These are phyloP conservation scores for Diplodus sargus DNA, from an alignment of 2,797 vertebrate genomes.

Conservation along the genomic window DNA sequence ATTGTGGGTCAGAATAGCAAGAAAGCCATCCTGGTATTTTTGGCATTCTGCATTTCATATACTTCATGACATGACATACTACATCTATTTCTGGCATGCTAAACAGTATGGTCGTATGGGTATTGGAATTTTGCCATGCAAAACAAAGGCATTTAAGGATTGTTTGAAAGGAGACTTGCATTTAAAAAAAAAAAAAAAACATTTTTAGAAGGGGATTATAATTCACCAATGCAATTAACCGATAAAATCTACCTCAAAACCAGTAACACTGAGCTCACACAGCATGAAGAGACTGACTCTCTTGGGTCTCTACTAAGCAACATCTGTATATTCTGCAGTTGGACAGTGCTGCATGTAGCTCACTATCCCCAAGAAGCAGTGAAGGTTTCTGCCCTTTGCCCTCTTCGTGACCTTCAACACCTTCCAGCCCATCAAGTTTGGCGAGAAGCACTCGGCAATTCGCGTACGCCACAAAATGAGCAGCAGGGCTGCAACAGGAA, in stretches of 20 bases:
- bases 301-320: neutral
- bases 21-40: too few relatives aligned
- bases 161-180: too few relatives aligned
- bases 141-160: too few relatives aligned
- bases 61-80: too few relatives aligned
- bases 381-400: slow-evolving; percentile 1
- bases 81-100: too few relatives aligned
- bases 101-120: too few relatives aligned
- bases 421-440: slow-evolving; percentile 10
- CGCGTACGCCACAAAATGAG: slow-evolving; percentile 24
- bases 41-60: too few relatives aligned
- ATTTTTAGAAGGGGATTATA: too few relatives aligned
- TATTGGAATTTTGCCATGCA: too few relatives aligned
- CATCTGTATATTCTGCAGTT: neutral
- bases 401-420: slow-evolving; percentile 2
- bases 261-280: neutral
- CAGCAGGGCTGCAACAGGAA: neutral
- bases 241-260: neutral
- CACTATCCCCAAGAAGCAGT: neutral
- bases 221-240: too few relatives aligned
- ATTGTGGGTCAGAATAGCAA: too few relatives aligned
- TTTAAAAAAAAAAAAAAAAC: too few relatives aligned
- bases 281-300: slow-evolving; percentile 8
- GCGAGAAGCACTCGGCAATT: neutral
- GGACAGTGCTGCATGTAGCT: neutral